Evolutionary conservation across 30 jellyfish, hydroid and myxozoan species (phyloP), one percentile per base, ranked within the genome.

Genomic region (Aurelia sp.): DNA sequence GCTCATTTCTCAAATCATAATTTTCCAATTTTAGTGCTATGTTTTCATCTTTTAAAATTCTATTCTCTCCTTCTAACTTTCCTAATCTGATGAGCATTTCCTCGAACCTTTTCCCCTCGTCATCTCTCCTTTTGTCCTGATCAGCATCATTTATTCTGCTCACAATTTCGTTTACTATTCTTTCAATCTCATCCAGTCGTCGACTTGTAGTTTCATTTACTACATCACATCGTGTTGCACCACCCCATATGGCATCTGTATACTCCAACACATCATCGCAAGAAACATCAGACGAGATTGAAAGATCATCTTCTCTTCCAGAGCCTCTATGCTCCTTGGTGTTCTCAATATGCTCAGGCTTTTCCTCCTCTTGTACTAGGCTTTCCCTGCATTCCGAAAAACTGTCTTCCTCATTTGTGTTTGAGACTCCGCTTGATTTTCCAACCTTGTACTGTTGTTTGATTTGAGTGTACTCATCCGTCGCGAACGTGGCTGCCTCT

Each of bases 21-120:
- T 68, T 68, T 68, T 24, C 80, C 80, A 68, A 68, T 38, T 22
- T 68, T 10, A 68, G 59, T 68, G 80, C 80, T 55, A 68, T 68
- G 80, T 68, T 68, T 17, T 68, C 80, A n/a, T 68, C 80, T 68
- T 13, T 68, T 68, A 68, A n/a, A 7, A 22, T 30, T 68, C 35
- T 68, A n/a, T 68, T 68, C 44, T 68, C 59, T 68, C 59, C 44
- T 68, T 68, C 80, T 68, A 68, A 33, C 62, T 68, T 22, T 30
- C 44, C 80, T 38, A 68, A 27, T 27, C 33, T 27, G 33, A 27
- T 27, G 1, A 27, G 33, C 33, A 27, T 27, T 27, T 27, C 33
- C 27, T 68, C 80, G 27, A 11, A 68, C 60, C 80, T 30, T 68
- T n/a, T 68, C 59, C 80, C 59, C 18, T 68, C 60, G 18, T 10